These are phyloP conservation scores for Dipodomys ordii DNA, from an alignment of 2,113 vertebrate species.

Conservation along the genomic window DNA sequence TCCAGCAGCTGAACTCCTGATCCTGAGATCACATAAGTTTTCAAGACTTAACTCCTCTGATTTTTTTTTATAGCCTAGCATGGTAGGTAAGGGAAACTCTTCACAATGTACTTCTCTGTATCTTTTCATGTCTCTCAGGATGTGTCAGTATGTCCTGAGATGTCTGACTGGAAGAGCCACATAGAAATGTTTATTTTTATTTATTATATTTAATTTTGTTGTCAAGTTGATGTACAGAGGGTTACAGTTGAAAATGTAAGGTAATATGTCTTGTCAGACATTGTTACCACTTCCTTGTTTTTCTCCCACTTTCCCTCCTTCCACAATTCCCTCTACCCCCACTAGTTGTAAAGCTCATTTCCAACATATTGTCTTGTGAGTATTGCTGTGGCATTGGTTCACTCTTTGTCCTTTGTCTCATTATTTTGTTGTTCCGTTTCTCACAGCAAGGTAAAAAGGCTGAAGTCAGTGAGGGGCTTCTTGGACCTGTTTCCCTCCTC, in stretches of 20 bases:
- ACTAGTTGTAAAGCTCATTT: too few species aligned
- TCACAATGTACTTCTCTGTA: constrained; percentile 86
- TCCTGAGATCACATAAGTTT: constrained; percentile 92
- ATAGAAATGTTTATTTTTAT: constrained; percentile 79
- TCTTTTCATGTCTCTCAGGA: constrained; percentile 91
- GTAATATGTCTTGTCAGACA: too few species aligned
- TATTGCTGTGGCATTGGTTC: too few species aligned
- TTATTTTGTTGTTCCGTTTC: constrained; percentile 36
- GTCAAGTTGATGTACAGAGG: too few species aligned
- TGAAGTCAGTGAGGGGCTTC: constrained; percentile 79
- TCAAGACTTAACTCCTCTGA: constrained; percentile 92
- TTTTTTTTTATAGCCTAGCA: constrained; percentile 92
- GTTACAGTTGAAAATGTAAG: too few species aligned
- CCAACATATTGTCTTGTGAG: too few species aligned
- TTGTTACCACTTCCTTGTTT: too few species aligned
- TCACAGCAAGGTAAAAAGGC: constrained; percentile 78
- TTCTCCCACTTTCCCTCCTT: too few species aligned
- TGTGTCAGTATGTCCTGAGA: constrained; percentile 94
- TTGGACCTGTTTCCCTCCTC: background rate
- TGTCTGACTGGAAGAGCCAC: constrained; percentile 86
- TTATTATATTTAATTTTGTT: too few species aligned
- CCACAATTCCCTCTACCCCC: too few species aligned
- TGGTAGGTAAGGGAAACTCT: constrained; percentile 87
- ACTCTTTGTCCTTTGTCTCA: constrained; percentile 79
- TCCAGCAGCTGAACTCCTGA: constrained; percentile 90